Conservation (phyloP, 2,797 vertebrate genomes). For the Notolepis coatsorum region DNA sequence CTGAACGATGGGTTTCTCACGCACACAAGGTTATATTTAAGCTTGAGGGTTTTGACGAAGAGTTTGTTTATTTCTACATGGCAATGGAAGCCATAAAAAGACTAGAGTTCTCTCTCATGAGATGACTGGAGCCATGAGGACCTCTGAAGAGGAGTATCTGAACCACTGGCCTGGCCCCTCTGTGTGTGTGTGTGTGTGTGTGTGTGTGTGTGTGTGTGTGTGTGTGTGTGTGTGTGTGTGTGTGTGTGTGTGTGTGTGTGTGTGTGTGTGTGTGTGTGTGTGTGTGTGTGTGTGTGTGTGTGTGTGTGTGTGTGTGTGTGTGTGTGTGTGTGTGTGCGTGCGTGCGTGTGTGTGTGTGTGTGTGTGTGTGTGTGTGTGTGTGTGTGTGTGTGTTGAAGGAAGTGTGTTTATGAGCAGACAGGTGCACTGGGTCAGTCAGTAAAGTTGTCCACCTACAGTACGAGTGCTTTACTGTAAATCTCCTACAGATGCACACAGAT, state of each 20-base stretch:
- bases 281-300: slow-evolving; percentile 1
- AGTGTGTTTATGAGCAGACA: no score
- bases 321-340: neutral
- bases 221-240: neutral
- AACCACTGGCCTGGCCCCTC: slow-evolving; percentile 9
- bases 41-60: neutral
- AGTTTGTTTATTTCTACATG: neutral
- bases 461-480: no score
- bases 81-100: neutral
- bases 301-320: neutral
- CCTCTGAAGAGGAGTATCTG: neutral
- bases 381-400: neutral
- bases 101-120: neutral
- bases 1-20: neutral
- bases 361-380: slow-evolving; percentile 8
- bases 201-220: neutral
- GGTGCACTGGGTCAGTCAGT: no score
- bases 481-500: no score
- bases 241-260: neutral
- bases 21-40: neutral
- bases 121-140: neutral
- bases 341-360: neutral
- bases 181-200: neutral
- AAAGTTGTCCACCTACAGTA: no score
- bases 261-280: neutral